Evolutionary conservation across 30 jellyfish, hydroid and myxozoan species (phyloP).

Genomic region (Aurelia aurita): DNA sequence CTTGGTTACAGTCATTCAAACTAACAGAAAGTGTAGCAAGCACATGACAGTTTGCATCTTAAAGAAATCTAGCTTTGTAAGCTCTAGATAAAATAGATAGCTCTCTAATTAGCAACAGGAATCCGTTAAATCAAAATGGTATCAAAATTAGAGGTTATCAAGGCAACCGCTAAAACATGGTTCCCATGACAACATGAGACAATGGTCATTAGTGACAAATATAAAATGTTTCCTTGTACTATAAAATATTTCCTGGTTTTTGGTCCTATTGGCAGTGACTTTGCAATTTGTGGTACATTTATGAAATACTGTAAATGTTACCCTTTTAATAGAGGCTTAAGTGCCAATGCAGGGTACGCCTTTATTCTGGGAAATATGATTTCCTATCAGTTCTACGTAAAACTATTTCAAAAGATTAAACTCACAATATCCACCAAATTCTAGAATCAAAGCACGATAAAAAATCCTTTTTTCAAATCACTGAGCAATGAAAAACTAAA

Average conservation of each 20-base stretch:
- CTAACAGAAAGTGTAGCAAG: too few relatives aligned
- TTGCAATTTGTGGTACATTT: too few relatives aligned
- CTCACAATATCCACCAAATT: background rate
- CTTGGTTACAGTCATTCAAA: too few relatives aligned
- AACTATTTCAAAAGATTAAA: background rate
- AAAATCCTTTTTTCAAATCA: conserved; percentile 24
- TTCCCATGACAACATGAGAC: background rate
- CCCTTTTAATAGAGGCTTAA: too few relatives aligned
- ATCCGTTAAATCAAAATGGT: background rate
- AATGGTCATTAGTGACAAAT: background rate
- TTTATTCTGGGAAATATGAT: too few relatives aligned
- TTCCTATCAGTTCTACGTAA: too few relatives aligned
- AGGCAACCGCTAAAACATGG: background rate
- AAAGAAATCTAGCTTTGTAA: too few relatives aligned
- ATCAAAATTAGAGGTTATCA: background rate
- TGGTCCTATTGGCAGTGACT: too few relatives aligned
- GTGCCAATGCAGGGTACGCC: too few relatives aligned
- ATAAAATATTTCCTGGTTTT: too few relatives aligned
- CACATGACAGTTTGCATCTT: too few relatives aligned
- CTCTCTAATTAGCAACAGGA: conserved; percentile 1
- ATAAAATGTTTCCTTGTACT: background rate
- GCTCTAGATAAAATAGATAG: background rate
- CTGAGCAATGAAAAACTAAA: conserved; percentile 15
- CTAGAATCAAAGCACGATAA: background rate
- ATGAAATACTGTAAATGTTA: too few relatives aligned